A percentile compares a stretch with the other conserved stretches of the same genome.
These are phyloP conservation scores for Lasiurus borealis DNA, from an alignment of 2,113 vertebrate species.

Conservation along the genomic window DNA sequence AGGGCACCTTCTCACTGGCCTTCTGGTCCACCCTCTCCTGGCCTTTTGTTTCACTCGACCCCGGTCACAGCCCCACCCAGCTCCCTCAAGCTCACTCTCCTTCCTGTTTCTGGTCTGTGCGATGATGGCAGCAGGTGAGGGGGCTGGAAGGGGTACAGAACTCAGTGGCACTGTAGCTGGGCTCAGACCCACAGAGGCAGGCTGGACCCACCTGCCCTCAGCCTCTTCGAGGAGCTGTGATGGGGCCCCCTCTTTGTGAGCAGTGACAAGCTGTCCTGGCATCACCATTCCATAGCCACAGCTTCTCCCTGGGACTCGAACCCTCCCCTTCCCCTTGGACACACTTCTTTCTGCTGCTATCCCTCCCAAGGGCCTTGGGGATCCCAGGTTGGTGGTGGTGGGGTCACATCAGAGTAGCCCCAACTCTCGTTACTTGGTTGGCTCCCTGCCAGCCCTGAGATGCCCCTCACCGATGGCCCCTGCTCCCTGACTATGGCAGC, in stretches of 20 bases:
- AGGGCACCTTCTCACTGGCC: not conserved
- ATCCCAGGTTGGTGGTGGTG: not conserved
- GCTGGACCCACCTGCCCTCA: not conserved
- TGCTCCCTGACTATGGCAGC: not conserved
- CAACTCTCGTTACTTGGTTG: not conserved
- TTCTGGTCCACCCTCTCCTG: not conserved
- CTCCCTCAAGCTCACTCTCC: not conserved
- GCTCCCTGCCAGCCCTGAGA: not conserved
- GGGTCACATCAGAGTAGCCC: not conserved
- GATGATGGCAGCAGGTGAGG: not conserved
- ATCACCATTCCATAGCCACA: accelerated
- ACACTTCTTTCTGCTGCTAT: not conserved
- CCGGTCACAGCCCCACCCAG: not conserved
- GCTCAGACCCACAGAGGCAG: not conserved
- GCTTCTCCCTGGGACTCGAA: not conserved
- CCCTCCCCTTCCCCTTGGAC: not conserved
- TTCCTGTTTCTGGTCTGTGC: not conserved
- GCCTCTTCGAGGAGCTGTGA: not conserved
- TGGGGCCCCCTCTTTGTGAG: not conserved
- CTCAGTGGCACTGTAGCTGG: not conserved
- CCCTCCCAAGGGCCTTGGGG: not conserved
- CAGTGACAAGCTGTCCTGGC: not conserved
- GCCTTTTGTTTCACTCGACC: not conserved
- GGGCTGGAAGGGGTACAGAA: not conserved
- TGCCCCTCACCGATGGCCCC: not conserved